phyloP scores from a whole-genome alignment of 2,797 vertebrate genomes.

The Gobio occitaniae region DNA sequence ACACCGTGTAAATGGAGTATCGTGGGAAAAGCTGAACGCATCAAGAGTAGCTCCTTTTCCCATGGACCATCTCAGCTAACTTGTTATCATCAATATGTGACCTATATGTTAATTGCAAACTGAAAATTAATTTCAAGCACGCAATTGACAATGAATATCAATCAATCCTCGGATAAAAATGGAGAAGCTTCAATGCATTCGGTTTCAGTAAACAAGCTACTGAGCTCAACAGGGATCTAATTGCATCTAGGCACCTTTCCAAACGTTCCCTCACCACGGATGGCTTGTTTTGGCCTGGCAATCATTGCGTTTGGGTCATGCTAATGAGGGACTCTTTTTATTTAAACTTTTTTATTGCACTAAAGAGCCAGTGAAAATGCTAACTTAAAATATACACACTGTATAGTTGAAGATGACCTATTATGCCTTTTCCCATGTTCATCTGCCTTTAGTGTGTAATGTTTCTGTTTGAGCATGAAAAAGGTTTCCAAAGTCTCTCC shows the following conservation, averaged over 20 bases:
- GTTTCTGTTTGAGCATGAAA: neutral
- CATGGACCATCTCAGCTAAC: conserved; percentile 66
- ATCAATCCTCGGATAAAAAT: neutral
- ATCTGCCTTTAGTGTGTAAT: neutral
- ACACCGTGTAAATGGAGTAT: neutral
- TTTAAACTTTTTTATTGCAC: conserved; percentile 1
- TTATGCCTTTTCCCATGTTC: neutral
- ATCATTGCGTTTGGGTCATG: neutral
- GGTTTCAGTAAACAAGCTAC: conserved; percentile 66
- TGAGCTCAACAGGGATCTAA: conserved; percentile 69
- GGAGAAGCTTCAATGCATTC: neutral
- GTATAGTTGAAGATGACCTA: neutral
- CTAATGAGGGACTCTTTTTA: conserved; percentile 16
- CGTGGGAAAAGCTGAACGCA: neutral
- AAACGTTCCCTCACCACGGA: conserved; percentile 37
- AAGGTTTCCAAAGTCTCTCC: too few species aligned
- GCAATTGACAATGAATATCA: neutral
- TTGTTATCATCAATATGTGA: conserved; percentile 22
- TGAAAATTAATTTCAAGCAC: conserved; percentile 1
- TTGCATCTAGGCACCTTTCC: conserved; percentile 54
- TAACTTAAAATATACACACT: neutral
- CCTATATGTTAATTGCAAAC: conserved; percentile 43
- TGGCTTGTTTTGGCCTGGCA: conserved; percentile 39
- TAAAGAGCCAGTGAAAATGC: neutral
- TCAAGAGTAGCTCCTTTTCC: conserved; percentile 23